Conservation (phyloP, 2,888 invertebrate species). For the Branchellion lobata region DNA sequence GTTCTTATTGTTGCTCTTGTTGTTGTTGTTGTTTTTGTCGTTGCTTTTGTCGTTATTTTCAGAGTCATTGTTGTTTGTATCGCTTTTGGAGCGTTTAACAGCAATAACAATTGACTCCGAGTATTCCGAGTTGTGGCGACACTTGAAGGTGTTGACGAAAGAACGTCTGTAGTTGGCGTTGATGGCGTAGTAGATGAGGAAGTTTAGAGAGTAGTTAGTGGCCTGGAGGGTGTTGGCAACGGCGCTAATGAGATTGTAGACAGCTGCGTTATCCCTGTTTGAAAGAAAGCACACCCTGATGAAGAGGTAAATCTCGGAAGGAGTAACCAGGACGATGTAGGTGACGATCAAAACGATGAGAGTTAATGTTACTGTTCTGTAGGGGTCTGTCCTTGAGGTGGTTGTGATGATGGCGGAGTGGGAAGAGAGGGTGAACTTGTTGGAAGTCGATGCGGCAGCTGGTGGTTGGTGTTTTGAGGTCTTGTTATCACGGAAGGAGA, state of each 20-base stretch:
- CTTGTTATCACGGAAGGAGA: too few species aligned
- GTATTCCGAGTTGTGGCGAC: background rate
- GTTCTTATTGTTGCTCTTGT: too few species aligned
- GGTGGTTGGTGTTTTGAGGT: too few species aligned
- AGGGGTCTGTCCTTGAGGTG: conserved; percentile 20
- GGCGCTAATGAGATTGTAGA: conserved; percentile 46
- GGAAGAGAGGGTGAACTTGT: background rate
- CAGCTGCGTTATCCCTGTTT: conserved; percentile 12
- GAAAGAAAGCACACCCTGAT: conserved; percentile 50
- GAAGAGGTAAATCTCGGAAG: conserved; percentile 58
- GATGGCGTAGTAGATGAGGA: conserved; percentile 52
- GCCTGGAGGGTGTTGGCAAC: conserved; percentile 50
- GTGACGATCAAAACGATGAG: conserved; percentile 58
- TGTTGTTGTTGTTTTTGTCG: too few species aligned
- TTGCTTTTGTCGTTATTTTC: background rate
- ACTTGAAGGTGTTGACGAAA: background rate
- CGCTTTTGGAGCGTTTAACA: background rate
- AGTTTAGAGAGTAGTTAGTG: conserved; percentile 53
- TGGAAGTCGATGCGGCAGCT: background rate
- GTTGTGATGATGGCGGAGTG: background rate
- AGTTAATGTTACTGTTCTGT: conserved; percentile 56
- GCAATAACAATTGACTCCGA: background rate
- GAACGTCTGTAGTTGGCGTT: conserved; percentile 50
- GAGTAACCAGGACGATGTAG: conserved; percentile 59
- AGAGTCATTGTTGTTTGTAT: background rate